Evolutionary conservation across 2,113 vertebrate genomes (phyloP), one percentile per base, ranked within the genome.

Genomic region (Elgaria multicarinata): DNA sequence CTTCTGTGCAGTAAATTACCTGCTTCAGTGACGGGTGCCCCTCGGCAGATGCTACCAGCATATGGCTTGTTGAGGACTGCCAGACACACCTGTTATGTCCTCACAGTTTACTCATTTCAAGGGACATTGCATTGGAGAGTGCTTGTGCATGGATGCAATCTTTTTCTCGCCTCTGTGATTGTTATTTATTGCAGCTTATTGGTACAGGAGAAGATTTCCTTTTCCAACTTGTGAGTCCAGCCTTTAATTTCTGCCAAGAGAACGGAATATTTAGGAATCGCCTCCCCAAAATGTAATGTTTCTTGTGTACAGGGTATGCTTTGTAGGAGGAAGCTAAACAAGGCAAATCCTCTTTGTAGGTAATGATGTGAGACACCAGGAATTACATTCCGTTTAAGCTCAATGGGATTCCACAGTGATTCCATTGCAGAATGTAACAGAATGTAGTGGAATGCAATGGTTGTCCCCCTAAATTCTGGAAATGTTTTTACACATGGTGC

Each of bases 1-100:
- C 44, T 83, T 87, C 81, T 18, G 74, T 75, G 58, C 83, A 44
- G 81, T 86, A 91, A 93, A 94, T 93, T 80, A 93, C 90, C 90
- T 93, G 86, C 67, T 92, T 92, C 89, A 82, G 74, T 7, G 88
- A 77, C 18, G 82, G 91, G 71, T 90, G 79, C 91, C 81, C 55
- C 39, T 1, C 1, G 55, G 91, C 95, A 94, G 94, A 94, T 42
- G 92, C 90, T 90, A 87, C 20, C 87, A 94, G 26, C 91, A 91
- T 91, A 94, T 94, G 95, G 94, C 91, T 85, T 83, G 2, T 33
- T 0, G 39, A 81, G 72, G 87, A 50, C 80, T 90, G 79, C 92
- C 93, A 93, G 87, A 67, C 74, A 90, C 85, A 92, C 87, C 82
- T 88, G 36, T 88, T 91, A 87, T 1, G 80, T 95, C 87, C 93